A percentile compares a stretch with the other conserved stretches of the same genome.
phyloP scores from a whole-genome alignment of 64 coral and sea anemone genomes.

The Platygyra sinensis region DNA sequence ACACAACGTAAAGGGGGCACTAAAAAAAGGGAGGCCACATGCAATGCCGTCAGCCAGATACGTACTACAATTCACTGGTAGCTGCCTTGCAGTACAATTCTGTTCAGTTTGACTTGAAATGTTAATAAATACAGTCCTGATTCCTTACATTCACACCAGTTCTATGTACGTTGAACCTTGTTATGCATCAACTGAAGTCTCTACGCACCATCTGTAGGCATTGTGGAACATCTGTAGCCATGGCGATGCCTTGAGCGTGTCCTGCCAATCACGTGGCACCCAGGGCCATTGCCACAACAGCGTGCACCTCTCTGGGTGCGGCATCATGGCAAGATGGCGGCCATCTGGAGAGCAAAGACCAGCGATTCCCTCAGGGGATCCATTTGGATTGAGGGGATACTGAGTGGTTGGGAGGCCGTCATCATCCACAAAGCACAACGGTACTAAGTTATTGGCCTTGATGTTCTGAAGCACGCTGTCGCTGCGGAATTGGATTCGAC shows the following conservation, averaged over 20 bases:
- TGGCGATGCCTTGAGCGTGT: slow-evolving; percentile 72
- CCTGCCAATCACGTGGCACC: slow-evolving; percentile 90
- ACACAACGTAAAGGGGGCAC: no score
- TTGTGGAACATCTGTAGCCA: slow-evolving; percentile 98
- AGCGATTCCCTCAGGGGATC: slow-evolving; percentile 91
- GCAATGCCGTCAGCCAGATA: no score
- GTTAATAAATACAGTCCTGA: neutral
- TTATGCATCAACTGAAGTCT: neutral
- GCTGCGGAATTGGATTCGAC: slow-evolving; percentile 59
- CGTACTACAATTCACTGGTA: no score
- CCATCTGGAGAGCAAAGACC: slow-evolving; percentile 91
- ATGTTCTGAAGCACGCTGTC: slow-evolving; percentile 67
- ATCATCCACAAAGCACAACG: slow-evolving; percentile 87
- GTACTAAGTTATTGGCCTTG: slow-evolving; percentile 75
- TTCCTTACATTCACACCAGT: neutral
- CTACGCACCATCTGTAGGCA: slow-evolving; percentile 86
- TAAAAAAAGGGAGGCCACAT: no score
- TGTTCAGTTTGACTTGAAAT: neutral
- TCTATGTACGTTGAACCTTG: neutral
- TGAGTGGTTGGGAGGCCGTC: slow-evolving; percentile 74
- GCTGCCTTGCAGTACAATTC: no score
- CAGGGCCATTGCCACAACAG: slow-evolving; percentile 97
- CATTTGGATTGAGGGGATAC: slow-evolving; percentile 95
- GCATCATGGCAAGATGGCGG: slow-evolving; percentile 99
- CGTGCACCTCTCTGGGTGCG: slow-evolving; percentile 93